These are phyloP conservation scores for Sebastes goodei DNA, from an alignment of 2,797 vertebrate genomes.

Conservation along the genomic window DNA sequence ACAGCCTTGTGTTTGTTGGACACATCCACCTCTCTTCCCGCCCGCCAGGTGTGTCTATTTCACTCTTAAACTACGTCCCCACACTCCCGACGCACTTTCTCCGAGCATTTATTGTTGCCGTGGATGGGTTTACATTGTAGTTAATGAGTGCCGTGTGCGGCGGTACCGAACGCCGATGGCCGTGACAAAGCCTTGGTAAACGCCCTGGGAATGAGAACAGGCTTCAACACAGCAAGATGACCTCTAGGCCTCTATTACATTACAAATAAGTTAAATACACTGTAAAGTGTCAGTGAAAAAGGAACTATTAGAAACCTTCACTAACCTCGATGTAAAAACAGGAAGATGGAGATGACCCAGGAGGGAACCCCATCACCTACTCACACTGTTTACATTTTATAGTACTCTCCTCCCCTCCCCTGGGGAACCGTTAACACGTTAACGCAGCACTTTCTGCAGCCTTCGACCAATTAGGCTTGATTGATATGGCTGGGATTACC, in stretches of 20 bases:
- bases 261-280: not conserved
- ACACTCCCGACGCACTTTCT: too few species aligned
- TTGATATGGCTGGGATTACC: constrained; percentile 44
- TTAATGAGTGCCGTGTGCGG: too few species aligned
- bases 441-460: constrained; percentile 28
- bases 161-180: too few species aligned
- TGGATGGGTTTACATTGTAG: too few species aligned
- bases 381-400: constrained; percentile 5
- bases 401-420: not conserved
- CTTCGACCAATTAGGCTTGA: constrained; percentile 46
- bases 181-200: too few species aligned
- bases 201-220: too few species aligned
- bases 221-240: too few species aligned
- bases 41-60: too few species aligned
- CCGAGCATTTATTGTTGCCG: too few species aligned
- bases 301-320: not conserved
- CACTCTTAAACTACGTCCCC: too few species aligned
- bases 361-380: not conserved
- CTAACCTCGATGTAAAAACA: not conserved
- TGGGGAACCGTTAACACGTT: constrained; percentile 16
- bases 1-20: too few species aligned
- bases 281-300: not conserved
- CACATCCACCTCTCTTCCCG: rapidly evolving
- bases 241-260: not conserved
- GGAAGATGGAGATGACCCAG: not conserved